Evolutionary conservation across 2,888 invertebrate species (phyloP).

Genomic region (Synanthedon formicaeformis): DNA sequence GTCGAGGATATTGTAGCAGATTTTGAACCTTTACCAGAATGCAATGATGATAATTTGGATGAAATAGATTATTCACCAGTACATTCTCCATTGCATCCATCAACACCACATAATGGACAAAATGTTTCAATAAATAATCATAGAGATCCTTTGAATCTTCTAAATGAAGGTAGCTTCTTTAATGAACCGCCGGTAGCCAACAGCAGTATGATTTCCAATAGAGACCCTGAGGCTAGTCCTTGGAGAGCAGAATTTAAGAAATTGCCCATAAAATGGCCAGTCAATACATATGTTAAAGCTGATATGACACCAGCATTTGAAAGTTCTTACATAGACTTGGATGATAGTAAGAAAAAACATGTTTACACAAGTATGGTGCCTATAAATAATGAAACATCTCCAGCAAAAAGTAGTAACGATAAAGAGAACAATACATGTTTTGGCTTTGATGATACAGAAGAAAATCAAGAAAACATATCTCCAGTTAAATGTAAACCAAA

Average conservation of each 20-base stretch:
- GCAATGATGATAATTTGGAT: constrained; percentile 25
- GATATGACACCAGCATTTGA: constrained; percentile 66
- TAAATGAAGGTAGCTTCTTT: constrained; percentile 49
- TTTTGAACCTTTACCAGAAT: constrained; percentile 27
- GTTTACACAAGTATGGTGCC: constrained; percentile 50
- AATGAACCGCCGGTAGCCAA: constrained; percentile 55
- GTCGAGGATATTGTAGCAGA: constrained; percentile 54
- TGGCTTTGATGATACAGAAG: constrained; percentile 58
- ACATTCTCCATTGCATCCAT: constrained; percentile 28
- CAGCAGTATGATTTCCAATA: constrained; percentile 48
- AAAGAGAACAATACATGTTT: constrained; percentile 37
- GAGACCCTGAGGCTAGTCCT: constrained; percentile 50
- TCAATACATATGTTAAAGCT: constrained; percentile 52
- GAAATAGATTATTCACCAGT: constrained; percentile 53
- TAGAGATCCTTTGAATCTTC: constrained; percentile 44
- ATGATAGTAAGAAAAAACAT: constrained; percentile 49
- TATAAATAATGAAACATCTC: constrained; percentile 25
- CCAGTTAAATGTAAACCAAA: constrained; percentile 31
- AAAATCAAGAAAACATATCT: constrained; percentile 50
- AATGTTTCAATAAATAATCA: constrained; percentile 5
- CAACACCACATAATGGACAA: constrained; percentile 2
- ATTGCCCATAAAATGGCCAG: constrained; percentile 58
- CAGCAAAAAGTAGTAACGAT: constrained; percentile 19
- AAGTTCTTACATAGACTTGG: constrained; percentile 46
- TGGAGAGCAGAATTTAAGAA: constrained; percentile 58